phyloP scores from a whole-genome alignment of 2,888 invertebrate genomes.

The Aphidius colemani region DNA sequence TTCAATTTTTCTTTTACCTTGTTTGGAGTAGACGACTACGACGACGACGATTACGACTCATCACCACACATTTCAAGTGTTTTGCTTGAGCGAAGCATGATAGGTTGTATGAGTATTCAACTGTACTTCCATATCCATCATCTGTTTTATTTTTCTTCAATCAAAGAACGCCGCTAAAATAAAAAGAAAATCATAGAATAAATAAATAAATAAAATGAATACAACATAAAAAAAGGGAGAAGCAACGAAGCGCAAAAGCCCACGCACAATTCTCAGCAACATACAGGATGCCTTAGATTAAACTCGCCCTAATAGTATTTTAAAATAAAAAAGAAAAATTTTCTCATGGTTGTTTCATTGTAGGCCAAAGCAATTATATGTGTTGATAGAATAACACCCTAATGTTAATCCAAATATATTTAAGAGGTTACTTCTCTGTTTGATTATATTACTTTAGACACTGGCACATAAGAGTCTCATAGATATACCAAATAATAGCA shows the following conservation, averaged over 20 bases:
- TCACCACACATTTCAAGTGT: too few species aligned
- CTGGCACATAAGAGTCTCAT: slow-evolving; percentile 15
- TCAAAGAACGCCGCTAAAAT: background rate
- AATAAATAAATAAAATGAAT: background rate
- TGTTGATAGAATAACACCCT: slow-evolving; percentile 49
- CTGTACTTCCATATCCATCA: too few species aligned
- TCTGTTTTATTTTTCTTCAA: background rate
- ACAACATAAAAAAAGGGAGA: slow-evolving; percentile 10
- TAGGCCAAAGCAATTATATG: slow-evolving; percentile 53
- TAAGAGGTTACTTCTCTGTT: slow-evolving; percentile 29
- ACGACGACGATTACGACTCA: too few species aligned
- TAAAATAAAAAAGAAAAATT: slow-evolving; percentile 30
- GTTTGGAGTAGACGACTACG: background rate
- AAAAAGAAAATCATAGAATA: background rate
- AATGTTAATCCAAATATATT: slow-evolving; percentile 47
- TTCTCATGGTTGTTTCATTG: slow-evolving; percentile 43
- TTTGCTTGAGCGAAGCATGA: too few species aligned
- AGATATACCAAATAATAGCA: slow-evolving; percentile 50
- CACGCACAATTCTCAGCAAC: background rate
- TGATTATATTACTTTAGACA: slow-evolving; percentile 18
- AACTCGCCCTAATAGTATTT: slow-evolving; percentile 29
- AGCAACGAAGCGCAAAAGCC: slow-evolving; percentile 21
- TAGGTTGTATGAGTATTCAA: too few species aligned
- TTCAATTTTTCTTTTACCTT: slow-evolving; percentile 5
- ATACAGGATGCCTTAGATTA: slow-evolving; percentile 14